Conservation (phyloP, 2,888 invertebrate species). For the Standfussiana lucernea region DNA sequence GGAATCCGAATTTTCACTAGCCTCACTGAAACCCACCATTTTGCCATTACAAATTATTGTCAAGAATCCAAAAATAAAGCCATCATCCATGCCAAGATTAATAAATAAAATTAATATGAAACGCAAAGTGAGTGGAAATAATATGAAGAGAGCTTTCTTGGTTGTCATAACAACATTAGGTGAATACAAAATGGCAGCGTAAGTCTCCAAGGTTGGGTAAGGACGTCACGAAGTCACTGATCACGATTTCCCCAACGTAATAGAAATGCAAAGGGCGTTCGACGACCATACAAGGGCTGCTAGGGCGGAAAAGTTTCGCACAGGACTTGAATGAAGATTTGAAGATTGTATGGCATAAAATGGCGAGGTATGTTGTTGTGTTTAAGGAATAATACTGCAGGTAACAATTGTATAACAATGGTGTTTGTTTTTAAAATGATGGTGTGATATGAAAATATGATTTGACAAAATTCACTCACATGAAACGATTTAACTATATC, state of each 20-base stretch:
- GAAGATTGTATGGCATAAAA: conserved; percentile 26
- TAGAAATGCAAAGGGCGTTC: conserved; percentile 66
- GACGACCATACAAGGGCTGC: conserved; percentile 53
- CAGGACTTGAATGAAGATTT: conserved; percentile 66
- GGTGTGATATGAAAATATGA: not conserved
- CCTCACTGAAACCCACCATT: conserved; percentile 30
- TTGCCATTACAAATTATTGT: conserved; percentile 50
- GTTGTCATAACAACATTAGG: conserved; percentile 73
- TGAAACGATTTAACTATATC: not conserved
- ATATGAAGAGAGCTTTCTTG: conserved; percentile 74
- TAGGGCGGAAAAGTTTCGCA: conserved; percentile 59
- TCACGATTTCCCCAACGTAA: conserved; percentile 71
- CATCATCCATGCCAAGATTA: conserved; percentile 62
- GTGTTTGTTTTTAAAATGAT: conserved; percentile 39
- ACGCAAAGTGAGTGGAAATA: conserved; percentile 56
- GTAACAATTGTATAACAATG: conserved; percentile 39
- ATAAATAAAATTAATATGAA: conserved; percentile 66
- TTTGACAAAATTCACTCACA: not conserved
- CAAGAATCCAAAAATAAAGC: conserved; percentile 56
- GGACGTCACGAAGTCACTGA: conserved; percentile 76
- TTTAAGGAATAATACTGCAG: conserved; percentile 23
- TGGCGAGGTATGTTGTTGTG: not conserved
- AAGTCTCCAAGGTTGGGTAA: conserved; percentile 79
- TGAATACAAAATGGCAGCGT: conserved; percentile 68
- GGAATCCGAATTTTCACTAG: not conserved